phyloP scores from a whole-genome alignment of 1,140 invertebrate genomes.

The Drosophila lini region DNA sequence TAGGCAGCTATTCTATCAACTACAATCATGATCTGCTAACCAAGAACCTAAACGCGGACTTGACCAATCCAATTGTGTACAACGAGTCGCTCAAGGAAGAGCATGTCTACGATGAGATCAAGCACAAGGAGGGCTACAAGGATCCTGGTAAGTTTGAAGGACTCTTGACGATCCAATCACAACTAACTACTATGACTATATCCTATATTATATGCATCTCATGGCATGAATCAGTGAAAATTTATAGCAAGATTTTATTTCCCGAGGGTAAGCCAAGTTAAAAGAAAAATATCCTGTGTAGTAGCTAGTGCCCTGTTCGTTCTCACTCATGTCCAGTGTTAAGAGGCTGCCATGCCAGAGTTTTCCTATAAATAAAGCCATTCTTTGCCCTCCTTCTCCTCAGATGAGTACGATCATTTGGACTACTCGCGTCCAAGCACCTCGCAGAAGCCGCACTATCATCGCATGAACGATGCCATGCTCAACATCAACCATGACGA shows the following conservation, averaged over 20 bases:
- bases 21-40: conserved; percentile 87
- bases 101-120: conserved; percentile 96
- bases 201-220: conserved; percentile 47
- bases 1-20: conserved; percentile 84
- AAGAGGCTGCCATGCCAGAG: not conserved
- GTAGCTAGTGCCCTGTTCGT: conserved; percentile 23
- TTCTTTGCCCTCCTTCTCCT: not conserved
- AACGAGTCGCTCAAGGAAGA: conserved; percentile 89
- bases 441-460: conserved; percentile 93
- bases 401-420: conserved; percentile 92
- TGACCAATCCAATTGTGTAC: conserved; percentile 94
- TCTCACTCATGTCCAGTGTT: conserved; percentile 39
- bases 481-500: conserved; percentile 79
- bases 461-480: conserved; percentile 85
- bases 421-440: conserved; percentile 93
- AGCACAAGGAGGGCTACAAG: conserved; percentile 89
- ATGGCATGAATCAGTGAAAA: conserved; percentile 72
- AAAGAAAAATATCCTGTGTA: conserved; percentile 27
- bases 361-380: conserved; percentile 3
- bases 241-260: conserved; percentile 81
- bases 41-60: conserved; percentile 93
- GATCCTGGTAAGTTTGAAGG: conserved; percentile 84
- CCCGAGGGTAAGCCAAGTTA: conserved; percentile 77
- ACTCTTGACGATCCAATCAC: not conserved
- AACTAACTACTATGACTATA: conserved; percentile 39